Conservation (phyloP, 2,888 invertebrate species). For the Eurytoma adleriae region DNA sequence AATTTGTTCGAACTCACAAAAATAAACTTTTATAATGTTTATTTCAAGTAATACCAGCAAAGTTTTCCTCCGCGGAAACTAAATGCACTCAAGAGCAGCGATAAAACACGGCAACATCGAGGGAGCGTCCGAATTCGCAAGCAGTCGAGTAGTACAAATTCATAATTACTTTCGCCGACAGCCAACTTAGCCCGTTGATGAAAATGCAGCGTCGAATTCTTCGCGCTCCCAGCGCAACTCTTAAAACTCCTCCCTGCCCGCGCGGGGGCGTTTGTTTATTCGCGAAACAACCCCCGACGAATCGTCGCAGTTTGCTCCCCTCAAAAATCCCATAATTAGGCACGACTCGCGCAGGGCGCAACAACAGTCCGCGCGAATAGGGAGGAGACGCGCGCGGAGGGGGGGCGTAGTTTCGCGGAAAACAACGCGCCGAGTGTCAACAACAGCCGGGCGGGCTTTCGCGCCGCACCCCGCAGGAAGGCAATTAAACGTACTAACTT, state of each 20-base stretch:
- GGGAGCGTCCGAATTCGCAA: too few species aligned
- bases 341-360: background rate
- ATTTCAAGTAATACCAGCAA: too few species aligned
- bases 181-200: too few species aligned
- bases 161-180: too few species aligned
- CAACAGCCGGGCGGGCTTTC: conserved; percentile 30
- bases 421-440: conserved; percentile 39
- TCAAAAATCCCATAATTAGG: conserved; percentile 4
- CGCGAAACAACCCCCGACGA: background rate
- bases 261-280: background rate
- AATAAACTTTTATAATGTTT: too few species aligned
- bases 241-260: background rate
- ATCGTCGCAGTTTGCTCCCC: background rate
- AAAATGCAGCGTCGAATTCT: too few species aligned
- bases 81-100: too few species aligned
- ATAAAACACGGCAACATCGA: too few species aligned
- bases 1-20: too few species aligned
- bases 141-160: too few species aligned
- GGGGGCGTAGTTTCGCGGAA: background rate
- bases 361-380: background rate
- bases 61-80: too few species aligned
- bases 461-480: conserved; percentile 5
- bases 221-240: background rate
- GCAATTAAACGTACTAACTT: conserved; percentile 53
- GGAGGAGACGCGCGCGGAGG: background rate